Base-by-base conservation (phyloP, 2,888 invertebrate species). In the Sphaerophoria rueppellii region DNA sequence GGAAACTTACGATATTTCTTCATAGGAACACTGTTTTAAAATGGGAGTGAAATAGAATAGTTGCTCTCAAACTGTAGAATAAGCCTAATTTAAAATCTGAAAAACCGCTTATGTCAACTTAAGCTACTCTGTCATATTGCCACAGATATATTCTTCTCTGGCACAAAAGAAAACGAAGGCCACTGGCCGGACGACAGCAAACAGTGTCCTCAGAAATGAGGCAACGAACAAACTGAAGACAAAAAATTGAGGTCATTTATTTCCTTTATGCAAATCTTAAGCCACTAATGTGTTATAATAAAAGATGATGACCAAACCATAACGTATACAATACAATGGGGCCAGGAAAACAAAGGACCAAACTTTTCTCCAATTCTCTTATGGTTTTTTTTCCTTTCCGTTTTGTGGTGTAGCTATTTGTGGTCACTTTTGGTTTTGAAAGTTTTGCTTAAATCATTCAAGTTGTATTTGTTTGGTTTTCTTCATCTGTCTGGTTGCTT, bases 211-310 rank as follows among this genome's bases (percentile, higher is more conserved):
- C 65, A 24, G 24, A 24, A 24, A 24, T 2, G 24, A 24, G 2
- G 1, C 24, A 2, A 24, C 24, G 24, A 61, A 43, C 6, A 43
- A 40, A 40, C 6, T 2, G 9, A 40, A 40, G 9, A 40, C 6
- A 40, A 72, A 82, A 71, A 40, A 65, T 50, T 65, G 65, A 55
- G 82, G 77, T 69, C 82, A 73, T 72, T 55, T 55, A 43, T 54
- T 37, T 67, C 24, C 40, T 69, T 55, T 77, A 82, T 82, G 82
- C 77, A 82, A 82, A 82, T 82, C 61, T 61, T 67, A 14, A 77
- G 72, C 55, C 77, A 82, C 77, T 82, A 82, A 77, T 77, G 77
- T 82, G 82, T 60, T 73, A 82, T 82, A 77, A 77, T 82, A 82
- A 82, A 77, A 77, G 73, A 79, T 73, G 73, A 79, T 73, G 73